Evolutionary conservation across 37 sponge, comb jelly and placozoan genomes (phyloP).

Genomic region (Ianthella basta): DNA sequence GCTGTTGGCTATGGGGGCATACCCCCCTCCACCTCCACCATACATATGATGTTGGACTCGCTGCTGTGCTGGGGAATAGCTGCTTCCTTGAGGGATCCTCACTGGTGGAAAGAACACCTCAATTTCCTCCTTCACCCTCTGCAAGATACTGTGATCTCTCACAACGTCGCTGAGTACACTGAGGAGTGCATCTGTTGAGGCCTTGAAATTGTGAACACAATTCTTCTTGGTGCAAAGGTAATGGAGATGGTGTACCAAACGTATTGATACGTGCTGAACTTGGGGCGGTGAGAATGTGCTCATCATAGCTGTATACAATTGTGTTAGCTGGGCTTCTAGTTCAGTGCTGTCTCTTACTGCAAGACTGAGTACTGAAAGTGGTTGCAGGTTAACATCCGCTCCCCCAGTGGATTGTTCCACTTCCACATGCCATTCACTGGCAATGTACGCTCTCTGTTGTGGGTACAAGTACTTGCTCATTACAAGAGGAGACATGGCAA

Average conservation of each 20-base stretch:
- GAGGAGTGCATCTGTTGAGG: too few relatives aligned
- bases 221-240: constrained; percentile 8
- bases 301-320: background rate
- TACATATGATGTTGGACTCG: background rate
- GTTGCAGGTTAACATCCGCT: background rate
- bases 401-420: background rate
- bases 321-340: background rate
- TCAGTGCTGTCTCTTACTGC: background rate
- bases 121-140: too few relatives aligned
- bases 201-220: background rate
- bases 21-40: constrained; percentile 9
- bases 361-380: constrained; percentile 5
- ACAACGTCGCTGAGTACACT: too few relatives aligned
- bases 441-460: background rate
- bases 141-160: too few relatives aligned
- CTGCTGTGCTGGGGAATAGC: background rate
- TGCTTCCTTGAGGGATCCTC: background rate
- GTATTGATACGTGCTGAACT: background rate
- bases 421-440: background rate
- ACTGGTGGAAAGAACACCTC: too few relatives aligned
- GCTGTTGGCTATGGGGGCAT: background rate
- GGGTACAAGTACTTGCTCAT: background rate
- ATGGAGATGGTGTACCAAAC: constrained; percentile 2
- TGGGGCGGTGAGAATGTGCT: background rate
- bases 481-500: background rate